Evolutionary conservation across 2,113 vertebrate species (phyloP).

Genomic region (Zosterops hypoxanthus): DNA sequence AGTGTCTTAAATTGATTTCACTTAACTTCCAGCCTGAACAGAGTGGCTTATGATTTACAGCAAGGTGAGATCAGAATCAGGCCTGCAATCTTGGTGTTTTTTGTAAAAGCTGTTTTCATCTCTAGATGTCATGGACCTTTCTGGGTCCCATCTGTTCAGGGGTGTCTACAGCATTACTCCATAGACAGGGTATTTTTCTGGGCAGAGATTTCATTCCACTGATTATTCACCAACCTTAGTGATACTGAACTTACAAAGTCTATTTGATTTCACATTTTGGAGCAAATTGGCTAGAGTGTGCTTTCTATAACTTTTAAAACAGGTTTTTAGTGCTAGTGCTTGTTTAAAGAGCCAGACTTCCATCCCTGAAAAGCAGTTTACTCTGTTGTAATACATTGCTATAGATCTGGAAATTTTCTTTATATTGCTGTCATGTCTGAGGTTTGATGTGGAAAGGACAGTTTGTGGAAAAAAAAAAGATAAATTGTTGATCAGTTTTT

Average conservation of each 20-base stretch:
- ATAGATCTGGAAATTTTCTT: background rate
- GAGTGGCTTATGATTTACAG: conserved; percentile 50
- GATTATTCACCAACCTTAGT: conserved; percentile 17
- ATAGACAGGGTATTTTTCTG: conserved; percentile 58
- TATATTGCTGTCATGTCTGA: background rate
- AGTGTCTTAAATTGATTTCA: conserved; percentile 33
- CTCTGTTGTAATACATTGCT: background rate
- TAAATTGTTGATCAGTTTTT: background rate
- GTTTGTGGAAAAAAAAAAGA: background rate
- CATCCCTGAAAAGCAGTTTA: background rate
- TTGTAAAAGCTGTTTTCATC: conserved; percentile 6
- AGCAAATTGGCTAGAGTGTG: background rate
- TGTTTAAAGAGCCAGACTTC: background rate
- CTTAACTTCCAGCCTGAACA: conserved; percentile 14
- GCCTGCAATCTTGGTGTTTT: background rate
- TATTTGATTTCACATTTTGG: background rate
- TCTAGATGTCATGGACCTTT: conserved; percentile 6
- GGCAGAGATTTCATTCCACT: conserved; percentile 40
- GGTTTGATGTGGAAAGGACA: background rate
- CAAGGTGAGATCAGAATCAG: conserved; percentile 51
- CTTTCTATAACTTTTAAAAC: background rate
- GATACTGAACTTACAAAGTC: background rate
- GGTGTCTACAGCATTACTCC: conserved; percentile 1
- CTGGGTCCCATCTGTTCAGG: conserved; percentile 36
- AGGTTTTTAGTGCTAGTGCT: background rate